Evolutionary conservation across 2,888 invertebrate species (phyloP), one percentile per base, ranked within the genome.

Genomic region (Monoplex corrugatus): DNA sequence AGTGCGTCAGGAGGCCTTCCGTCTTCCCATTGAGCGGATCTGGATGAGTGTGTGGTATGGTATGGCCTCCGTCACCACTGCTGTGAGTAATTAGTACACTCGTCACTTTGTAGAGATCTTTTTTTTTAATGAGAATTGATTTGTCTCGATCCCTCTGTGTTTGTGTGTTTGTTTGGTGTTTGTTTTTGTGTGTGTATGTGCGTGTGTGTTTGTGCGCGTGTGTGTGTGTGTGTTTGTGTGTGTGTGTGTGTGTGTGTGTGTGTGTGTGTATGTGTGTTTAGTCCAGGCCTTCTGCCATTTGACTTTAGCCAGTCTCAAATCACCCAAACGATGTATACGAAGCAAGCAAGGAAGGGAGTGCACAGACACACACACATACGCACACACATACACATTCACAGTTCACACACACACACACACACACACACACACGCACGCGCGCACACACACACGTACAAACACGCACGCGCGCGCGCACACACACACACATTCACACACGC

Each of bases 21-120:
- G 94, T 50, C 90, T 94, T 35, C 95, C 94, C 1, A 93, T 95
- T 87, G 94, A 94, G 88, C 90, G 94, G 16, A 92, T 93, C 16
- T 94, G 93, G 86, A 94, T 95, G 93, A 93, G 94, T 83, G 86
- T 94, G 40, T 95, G 95, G 95, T 94, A 94, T 86, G 94, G 93
- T 6, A 88, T 94, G 28, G 94, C 94, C 28, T 93, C 94, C 10
- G 87, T 95, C 2, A 93, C 93, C 75, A 92, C 94, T 40, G 92
- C 94, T 23, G 95, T 95, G 92, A 93, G 95, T 93, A 50, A 5
- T 43, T 19, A 50, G 23, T 50, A n/a, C n/a, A n/a, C n/a, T n/a
- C n/a, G n/a, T n/a, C n/a, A n/a, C n/a, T n/a, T n/a, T n/a, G n/a
- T n/a, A n/a, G n/a, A n/a, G n/a, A n/a, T n/a, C n/a, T n/a, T n/a